phyloP scores from a whole-genome alignment of 2,797 vertebrate genomes.

The Lycodopsis pacificus region DNA sequence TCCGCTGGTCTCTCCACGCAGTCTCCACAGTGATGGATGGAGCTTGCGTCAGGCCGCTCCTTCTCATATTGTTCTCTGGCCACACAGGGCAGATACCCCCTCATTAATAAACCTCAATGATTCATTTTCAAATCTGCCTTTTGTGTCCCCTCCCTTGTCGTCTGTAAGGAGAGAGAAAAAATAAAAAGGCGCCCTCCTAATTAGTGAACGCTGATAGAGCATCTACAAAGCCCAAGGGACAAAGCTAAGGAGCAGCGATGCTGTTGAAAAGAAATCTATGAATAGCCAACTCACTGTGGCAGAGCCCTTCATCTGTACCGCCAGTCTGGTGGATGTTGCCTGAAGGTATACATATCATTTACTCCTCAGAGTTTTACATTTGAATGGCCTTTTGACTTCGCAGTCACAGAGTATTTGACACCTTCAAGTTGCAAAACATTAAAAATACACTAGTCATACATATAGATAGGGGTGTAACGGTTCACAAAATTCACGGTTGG shows the following conservation, averaged over 20 bases:
- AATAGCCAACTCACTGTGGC: conserved; percentile 12
- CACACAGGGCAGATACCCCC: conserved; percentile 64
- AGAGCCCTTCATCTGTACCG: conserved; percentile 20
- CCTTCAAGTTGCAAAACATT: background rate
- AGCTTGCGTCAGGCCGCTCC: conserved; percentile 48
- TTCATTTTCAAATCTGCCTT: conserved; percentile 72
- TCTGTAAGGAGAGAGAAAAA: conserved; percentile 27
- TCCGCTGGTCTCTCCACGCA: conserved; percentile 9
- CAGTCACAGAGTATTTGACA: background rate
- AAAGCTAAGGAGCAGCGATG: conserved; percentile 27
- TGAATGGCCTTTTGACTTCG: background rate
- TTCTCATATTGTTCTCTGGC: conserved; percentile 72
- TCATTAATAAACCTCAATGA: conserved; percentile 79
- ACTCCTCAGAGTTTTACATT: background rate
- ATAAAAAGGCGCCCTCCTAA: conserved; percentile 68
- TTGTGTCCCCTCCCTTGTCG: conserved; percentile 66
- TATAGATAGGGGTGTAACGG: too few species aligned
- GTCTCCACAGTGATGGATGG: conserved; percentile 73
- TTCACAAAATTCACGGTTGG: too few species aligned
- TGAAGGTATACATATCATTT: background rate
- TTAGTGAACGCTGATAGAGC: conserved; percentile 74
- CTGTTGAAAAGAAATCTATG: conserved; percentile 48
- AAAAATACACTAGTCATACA: background rate
- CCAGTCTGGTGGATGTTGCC: background rate
- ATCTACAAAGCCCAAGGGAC: conserved; percentile 54